Percentiles rank a stretch among this genome's conserved stretches.
Conservation (phyloP, 2,113 vertebrate species). For the Fukomys damarensis region DNA sequence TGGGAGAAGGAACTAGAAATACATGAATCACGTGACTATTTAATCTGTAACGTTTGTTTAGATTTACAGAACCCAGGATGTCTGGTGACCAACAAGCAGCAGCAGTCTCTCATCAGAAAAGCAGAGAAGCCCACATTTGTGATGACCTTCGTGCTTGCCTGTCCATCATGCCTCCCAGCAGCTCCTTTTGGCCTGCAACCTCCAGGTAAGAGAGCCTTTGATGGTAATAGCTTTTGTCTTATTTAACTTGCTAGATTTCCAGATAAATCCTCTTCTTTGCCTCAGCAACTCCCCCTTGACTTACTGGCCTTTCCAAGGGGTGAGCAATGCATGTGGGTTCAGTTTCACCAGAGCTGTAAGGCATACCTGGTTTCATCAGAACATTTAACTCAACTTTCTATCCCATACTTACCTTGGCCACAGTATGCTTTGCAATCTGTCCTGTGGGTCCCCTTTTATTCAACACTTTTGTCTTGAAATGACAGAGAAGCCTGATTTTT, state of each 20-base stretch:
- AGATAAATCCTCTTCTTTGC: not conserved
- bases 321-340: not conserved
- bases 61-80: not conserved
- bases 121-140: not conserved
- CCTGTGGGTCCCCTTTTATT: not conserved
- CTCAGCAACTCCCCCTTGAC: not conserved
- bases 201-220: not conserved
- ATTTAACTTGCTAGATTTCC: not conserved
- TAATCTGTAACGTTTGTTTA: not conserved
- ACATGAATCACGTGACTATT: not conserved
- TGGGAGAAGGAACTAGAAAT: not conserved
- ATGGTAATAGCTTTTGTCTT: not conserved
- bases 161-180: not conserved
- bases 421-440: not conserved
- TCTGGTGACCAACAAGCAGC: not conserved
- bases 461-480: not conserved
- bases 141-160: not conserved
- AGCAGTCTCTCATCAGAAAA: not conserved
- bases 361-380: not conserved
- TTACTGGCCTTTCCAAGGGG: not conserved
- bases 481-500: not conserved
- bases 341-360: not conserved
- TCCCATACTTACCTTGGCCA: not conserved
- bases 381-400: not conserved
- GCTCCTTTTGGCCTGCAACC: not conserved